Evolutionary conservation across 2,888 invertebrate species (phyloP).

Genomic region (Lasioglossum calceatum): DNA sequence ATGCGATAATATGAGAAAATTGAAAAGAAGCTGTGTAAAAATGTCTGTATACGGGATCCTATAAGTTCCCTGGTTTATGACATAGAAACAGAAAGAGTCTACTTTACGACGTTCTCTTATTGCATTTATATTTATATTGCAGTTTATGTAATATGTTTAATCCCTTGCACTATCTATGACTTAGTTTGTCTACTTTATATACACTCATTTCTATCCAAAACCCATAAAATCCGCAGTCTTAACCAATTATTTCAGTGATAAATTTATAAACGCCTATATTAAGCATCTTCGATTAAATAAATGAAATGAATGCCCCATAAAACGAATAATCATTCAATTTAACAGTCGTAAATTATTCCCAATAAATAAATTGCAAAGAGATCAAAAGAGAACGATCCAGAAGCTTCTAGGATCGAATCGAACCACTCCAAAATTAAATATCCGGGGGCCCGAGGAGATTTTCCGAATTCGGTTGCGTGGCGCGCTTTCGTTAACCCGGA

Average conservation of each 20-base stretch:
- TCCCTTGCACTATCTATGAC: neutral
- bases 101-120: neutral
- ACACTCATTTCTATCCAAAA: too few species aligned
- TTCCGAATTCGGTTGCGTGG: neutral
- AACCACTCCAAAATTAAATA: neutral
- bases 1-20: neutral
- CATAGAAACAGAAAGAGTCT: too few species aligned
- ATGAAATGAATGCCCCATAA: neutral
- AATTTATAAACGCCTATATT: neutral
- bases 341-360: neutral
- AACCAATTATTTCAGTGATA: neutral
- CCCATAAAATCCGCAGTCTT: too few species aligned
- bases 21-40: neutral
- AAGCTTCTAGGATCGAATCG: neutral
- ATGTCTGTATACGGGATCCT: neutral
- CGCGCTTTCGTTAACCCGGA: neutral
- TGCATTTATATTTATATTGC: neutral
- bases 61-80: neutral
- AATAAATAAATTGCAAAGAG: neutral
- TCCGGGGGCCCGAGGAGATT: neutral
- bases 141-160: neutral
- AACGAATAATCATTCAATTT: neutral
- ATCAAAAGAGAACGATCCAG: neutral
- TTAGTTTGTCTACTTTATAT: neutral
- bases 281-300: too few species aligned